phyloP scores from a whole-genome alignment of 2,888 invertebrate species.

The Dione juno region DNA sequence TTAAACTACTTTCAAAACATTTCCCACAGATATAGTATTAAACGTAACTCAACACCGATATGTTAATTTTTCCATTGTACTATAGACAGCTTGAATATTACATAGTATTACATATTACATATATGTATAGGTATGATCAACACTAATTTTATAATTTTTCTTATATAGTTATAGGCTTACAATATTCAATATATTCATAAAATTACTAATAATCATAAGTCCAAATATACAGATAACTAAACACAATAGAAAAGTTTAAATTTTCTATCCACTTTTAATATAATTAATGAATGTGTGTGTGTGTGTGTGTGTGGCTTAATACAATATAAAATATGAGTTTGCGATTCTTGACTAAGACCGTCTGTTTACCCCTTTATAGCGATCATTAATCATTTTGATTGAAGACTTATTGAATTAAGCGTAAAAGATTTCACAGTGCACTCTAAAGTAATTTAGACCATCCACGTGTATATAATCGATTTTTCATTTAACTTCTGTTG shows the following conservation, averaged over 20 bases:
- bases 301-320: background rate
- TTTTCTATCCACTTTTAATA: background rate
- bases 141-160: background rate
- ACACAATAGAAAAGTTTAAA: background rate
- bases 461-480: slow-evolving; percentile 16
- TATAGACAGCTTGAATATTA: background rate
- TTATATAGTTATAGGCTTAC: background rate
- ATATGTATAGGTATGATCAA: background rate
- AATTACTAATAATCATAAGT: background rate
- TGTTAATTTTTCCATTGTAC: slow-evolving; percentile 8
- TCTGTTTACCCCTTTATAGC: background rate
- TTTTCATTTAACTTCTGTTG: background rate
- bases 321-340: background rate
- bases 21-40: background rate
- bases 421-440: slow-evolving; percentile 13
- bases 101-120: background rate
- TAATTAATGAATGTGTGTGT: background rate
- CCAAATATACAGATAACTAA: background rate
- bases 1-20: slow-evolving; percentile 7
- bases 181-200: background rate
- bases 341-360: background rate
- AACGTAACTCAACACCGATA: slow-evolving; percentile 5
- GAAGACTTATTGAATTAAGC: slow-evolving; percentile 17
- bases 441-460: background rate
- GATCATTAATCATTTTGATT: slow-evolving; percentile 23